Conservation (phyloP, 2,113 vertebrate genomes). For the Todiramphus chloris region DNA sequence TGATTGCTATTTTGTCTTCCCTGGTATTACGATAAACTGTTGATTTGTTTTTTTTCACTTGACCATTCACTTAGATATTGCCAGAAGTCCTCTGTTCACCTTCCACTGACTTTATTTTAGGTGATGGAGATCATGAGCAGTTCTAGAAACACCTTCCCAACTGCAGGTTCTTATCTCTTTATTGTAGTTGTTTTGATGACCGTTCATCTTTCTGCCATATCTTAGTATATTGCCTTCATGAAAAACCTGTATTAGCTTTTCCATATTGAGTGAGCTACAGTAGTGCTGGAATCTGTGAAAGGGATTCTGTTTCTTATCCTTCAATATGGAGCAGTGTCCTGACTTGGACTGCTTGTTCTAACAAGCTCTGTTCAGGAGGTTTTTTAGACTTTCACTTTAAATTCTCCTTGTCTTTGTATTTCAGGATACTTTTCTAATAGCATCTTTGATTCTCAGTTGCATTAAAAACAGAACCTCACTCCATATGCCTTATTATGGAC, state of each 20-base stretch:
- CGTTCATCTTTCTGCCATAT: not conserved
- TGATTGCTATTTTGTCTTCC: not conserved
- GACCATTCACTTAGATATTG: not conserved
- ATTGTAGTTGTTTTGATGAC: not conserved
- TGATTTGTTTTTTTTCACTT: not conserved
- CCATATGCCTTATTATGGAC: not conserved
- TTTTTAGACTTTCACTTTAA: not conserved
- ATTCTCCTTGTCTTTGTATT: not conserved
- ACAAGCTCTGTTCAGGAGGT: not conserved
- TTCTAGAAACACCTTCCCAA: not conserved
- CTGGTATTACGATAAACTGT: not conserved
- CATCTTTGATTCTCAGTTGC: not conserved
- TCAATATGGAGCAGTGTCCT: not conserved
- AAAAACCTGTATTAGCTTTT: not conserved
- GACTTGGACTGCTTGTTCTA: not conserved
- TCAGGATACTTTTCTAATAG: not conserved
- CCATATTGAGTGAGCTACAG: not conserved
- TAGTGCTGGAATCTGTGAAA: not conserved
- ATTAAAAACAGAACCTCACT: not conserved
- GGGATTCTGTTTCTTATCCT: not conserved
- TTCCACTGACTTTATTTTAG: not conserved
- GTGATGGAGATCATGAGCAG: not conserved
- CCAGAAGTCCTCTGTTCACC: not conserved
- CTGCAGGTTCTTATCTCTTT: not conserved
- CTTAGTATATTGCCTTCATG: not conserved